phyloP scores from a whole-genome alignment of 1,140 invertebrate genomes.

The Tetramorium parvispinum region DNA sequence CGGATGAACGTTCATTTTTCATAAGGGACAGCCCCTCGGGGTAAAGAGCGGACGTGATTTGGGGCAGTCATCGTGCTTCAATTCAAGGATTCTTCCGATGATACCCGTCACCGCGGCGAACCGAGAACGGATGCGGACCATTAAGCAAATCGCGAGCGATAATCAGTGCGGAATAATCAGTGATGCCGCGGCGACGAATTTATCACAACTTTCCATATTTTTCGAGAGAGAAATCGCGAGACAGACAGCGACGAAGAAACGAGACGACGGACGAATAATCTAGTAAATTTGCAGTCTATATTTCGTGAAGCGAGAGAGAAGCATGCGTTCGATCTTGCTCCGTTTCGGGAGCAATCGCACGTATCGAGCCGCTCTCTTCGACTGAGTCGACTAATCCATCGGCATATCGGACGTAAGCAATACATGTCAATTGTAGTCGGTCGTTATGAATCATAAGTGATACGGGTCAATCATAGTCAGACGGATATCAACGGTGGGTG shows the following conservation, averaged over 20 bases:
- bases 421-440: background rate
- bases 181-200: background rate
- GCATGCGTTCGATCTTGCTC: background rate
- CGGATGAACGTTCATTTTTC: constrained; percentile 27
- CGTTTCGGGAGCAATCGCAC: background rate
- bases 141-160: constrained; percentile 23
- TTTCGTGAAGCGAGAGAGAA: background rate
- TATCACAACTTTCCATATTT: background rate
- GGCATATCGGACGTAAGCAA: background rate
- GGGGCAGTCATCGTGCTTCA: background rate
- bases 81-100: background rate
- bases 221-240: background rate
- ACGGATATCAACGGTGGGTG: background rate
- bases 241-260: background rate
- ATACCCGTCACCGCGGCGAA: background rate
- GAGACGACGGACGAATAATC: background rate
- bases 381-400: background rate
- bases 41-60: constrained; percentile 26
- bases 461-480: constrained; percentile 14
- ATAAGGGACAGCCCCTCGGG: constrained; percentile 9
- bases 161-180: constrained; percentile 5
- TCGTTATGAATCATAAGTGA: constrained; percentile 11
- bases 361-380: background rate
- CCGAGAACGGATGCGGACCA: background rate
- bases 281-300: background rate